Percentiles rank a stretch among this genome's conserved stretches.
Evolutionary conservation across 2,888 invertebrate genomes (phyloP).

Genomic region (Boloria selene): DNA sequence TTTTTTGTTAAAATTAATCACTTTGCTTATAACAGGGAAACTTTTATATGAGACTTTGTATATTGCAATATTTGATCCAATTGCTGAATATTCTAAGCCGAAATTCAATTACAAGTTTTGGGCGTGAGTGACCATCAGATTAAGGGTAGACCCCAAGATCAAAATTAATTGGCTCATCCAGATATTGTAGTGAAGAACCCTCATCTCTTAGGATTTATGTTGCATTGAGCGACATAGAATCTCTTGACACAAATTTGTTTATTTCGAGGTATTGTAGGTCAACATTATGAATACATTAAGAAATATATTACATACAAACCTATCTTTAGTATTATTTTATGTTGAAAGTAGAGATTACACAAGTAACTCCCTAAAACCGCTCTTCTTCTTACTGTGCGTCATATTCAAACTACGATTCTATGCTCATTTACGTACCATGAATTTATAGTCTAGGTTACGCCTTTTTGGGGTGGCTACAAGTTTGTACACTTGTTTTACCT

Average conservation of each 20-base stretch:
- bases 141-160: slow-evolving; percentile 68
- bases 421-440: too few species aligned
- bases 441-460: too few species aligned
- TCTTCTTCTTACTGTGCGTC: too few species aligned
- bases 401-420: too few species aligned
- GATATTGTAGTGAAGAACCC: slow-evolving; percentile 70
- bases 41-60: slow-evolving; percentile 44
- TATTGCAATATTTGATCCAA: slow-evolving; percentile 48
- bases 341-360: too few species aligned
- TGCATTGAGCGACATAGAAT: slow-evolving; percentile 50
- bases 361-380: too few species aligned
- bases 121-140: slow-evolving; percentile 77
- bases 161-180: slow-evolving; percentile 77
- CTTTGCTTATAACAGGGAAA: slow-evolving; percentile 29
- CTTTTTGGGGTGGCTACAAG: too few species aligned
- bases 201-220: slow-evolving; percentile 72
- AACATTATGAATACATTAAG: not conserved
- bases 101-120: slow-evolving; percentile 72
- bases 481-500: too few species aligned
- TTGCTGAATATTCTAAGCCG: slow-evolving; percentile 63
- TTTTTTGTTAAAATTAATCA: not conserved
- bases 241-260: slow-evolving; percentile 30
- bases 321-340: too few species aligned
- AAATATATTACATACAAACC: not conserved
- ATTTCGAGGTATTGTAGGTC: slow-evolving; percentile 10